phyloP scores from a whole-genome alignment of 2,888 invertebrate genomes.

The Chymomyza caudatula region DNA sequence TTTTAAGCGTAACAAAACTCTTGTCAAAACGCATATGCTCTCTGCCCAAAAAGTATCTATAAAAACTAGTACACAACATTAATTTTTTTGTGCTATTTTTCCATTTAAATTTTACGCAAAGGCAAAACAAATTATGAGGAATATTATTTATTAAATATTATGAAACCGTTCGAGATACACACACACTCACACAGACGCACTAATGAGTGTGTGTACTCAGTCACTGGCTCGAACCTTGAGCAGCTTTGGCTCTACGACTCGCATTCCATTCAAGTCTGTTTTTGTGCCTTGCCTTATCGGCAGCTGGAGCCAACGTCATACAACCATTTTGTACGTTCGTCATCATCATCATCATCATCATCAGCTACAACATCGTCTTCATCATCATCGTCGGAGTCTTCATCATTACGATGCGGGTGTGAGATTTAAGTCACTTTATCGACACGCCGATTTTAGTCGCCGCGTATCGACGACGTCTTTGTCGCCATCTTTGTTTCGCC shows the following conservation, averaged over 20 bases:
- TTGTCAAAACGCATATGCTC: not conserved
- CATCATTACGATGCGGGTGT: constrained; percentile 54
- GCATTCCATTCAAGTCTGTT: not conserved
- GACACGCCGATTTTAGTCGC: constrained; percentile 36
- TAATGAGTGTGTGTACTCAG: not conserved
- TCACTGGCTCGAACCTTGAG: constrained; percentile 50
- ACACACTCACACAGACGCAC: constrained; percentile 1
- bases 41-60: not conserved
- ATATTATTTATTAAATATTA: constrained; percentile 73
- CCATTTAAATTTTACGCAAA: constrained; percentile 62
- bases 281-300: constrained; percentile 17
- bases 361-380: constrained; percentile 8
- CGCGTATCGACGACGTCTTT: constrained; percentile 51
- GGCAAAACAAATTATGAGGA: constrained; percentile 70
- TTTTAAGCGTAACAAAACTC: not conserved
- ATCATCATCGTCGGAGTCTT: constrained; percentile 36
- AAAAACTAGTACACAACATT: not conserved
- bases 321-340: constrained; percentile 24
- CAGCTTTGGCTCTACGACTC: not conserved
- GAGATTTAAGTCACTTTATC: constrained; percentile 73
- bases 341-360: constrained; percentile 27
- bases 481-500: not conserved
- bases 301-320: not conserved
- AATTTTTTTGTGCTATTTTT: constrained; percentile 30
- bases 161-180: constrained; percentile 61